These are phyloP conservation scores for Drosophila yooni DNA, from an alignment of 2,888 invertebrate species.

Conservation along the genomic window DNA sequence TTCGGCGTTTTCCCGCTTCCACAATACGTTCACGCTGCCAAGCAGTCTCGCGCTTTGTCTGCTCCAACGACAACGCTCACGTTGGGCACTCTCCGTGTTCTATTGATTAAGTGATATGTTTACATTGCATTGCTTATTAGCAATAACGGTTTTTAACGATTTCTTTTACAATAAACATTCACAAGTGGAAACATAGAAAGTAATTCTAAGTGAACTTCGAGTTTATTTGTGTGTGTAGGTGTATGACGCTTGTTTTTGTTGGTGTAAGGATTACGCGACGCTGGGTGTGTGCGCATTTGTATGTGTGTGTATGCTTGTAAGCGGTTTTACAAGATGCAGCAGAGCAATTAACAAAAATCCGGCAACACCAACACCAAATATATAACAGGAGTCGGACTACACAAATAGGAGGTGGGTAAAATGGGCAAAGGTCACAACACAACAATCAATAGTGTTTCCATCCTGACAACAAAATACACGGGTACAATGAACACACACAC, in stretches of 20 bases:
- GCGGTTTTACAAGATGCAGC: constrained; percentile 27
- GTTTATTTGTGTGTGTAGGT: not conserved
- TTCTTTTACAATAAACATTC: not conserved
- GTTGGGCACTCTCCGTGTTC: constrained; percentile 14
- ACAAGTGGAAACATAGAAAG: not conserved
- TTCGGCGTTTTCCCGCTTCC: constrained; percentile 2
- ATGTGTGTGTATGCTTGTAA: constrained; percentile 7
- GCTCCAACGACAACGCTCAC: constrained; percentile 20
- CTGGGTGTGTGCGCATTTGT: constrained; percentile 10
- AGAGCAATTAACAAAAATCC: constrained; percentile 9
- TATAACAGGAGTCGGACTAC: constrained; percentile 24
- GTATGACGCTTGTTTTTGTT: constrained; percentile 3
- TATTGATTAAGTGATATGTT: constrained; percentile 46
- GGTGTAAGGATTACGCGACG: constrained; percentile 45
- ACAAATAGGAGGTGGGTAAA: constrained; percentile 43
- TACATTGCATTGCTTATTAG: constrained; percentile 37
- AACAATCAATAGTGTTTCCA: constrained; percentile 54
- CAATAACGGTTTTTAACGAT: not conserved
- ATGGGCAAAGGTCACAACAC: constrained; percentile 25
- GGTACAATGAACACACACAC: constrained; percentile 11
- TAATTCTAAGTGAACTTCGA: not conserved
- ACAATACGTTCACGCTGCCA: constrained; percentile 32
- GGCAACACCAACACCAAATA: constrained; percentile 1
- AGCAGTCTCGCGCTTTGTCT: constrained; percentile 51
- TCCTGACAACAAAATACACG: constrained; percentile 21